Base-by-base conservation (phyloP, 2,888 invertebrate species). In the Idaea straminata region DNA sequence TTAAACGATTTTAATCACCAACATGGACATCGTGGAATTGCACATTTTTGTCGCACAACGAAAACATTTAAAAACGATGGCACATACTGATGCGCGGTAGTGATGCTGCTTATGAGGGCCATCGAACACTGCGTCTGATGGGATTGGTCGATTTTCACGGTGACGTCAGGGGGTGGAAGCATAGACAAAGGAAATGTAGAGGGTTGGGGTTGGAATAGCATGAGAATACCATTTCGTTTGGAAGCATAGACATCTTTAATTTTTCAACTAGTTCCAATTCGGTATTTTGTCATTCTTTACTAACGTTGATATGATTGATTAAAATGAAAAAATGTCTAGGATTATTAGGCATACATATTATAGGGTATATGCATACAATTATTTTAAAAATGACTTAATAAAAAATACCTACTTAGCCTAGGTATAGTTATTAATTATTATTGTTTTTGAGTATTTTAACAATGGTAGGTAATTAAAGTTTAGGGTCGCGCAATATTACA, bases 101-200 rank as follows among this genome's bases (percentile, higher is more conserved):
- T 89, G 84, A 83, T 83, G 85, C 83, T 83, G 84, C 85, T 80
- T 82, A 77, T 77, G 81, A 83, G 86, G 86, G 86, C 85, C 85
- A 90, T 89, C 86, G 88, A 89, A 85, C 83, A 89, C 91, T 91
- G 88, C 86, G 86, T 87, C 87, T 83, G 84, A 86, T 88, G 87
- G 91, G 93, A 94, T 94, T 94, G 94, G 94, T 94, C 94, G 94
- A 94, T 94, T 92, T 93, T 88, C 91, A 86, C 80, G 74, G 87
- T 94, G 93, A 94, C 94, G 94, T 94, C 94, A 94, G 89, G 88
- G 93, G 93, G 93, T 92, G 84, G 88, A 79, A 84, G 79, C 91
- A 92, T 91, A 92, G 92, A 92, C 89, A 88, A 88, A 75, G 78
- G 77, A 85, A 83, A 86, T 74, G 72, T 76, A 78, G 74, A 81